A percentile compares a stretch with the other conserved stretches of the same genome.
phyloP scores from a whole-genome alignment of 2,888 invertebrate species.

The Lithosia quadra region DNA sequence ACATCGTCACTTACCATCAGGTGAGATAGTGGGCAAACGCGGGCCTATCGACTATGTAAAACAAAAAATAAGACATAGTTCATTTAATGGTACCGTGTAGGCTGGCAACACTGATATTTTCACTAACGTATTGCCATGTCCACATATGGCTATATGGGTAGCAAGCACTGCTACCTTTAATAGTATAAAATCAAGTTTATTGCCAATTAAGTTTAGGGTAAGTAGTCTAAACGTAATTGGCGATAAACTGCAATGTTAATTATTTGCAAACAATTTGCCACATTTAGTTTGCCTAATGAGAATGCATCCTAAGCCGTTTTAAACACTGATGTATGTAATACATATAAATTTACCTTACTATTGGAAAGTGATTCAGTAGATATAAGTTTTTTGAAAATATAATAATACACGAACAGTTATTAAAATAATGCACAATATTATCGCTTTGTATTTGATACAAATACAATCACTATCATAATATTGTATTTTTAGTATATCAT shows the following conservation, averaged over 20 bases:
- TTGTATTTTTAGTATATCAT: not conserved
- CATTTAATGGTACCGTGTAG: no score
- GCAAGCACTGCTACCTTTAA: no score
- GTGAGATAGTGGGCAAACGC: no score
- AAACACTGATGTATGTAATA: slow-evolving; percentile 6
- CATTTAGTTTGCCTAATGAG: slow-evolving; percentile 16
- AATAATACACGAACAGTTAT: slow-evolving; percentile 35
- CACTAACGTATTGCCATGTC: not conserved
- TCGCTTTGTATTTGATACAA: slow-evolving; percentile 15
- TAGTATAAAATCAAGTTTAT: no score
- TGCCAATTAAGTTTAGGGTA: no score
- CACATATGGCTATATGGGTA: no score
- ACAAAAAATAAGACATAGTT: no score
- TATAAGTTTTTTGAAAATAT: slow-evolving; percentile 33
- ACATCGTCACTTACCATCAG: no score
- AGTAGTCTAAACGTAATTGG: no score
- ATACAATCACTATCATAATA: not conserved
- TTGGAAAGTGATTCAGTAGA: slow-evolving; percentile 38
- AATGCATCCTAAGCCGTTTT: not conserved
- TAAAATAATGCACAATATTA: slow-evolving; percentile 9
- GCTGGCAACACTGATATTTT: not conserved
- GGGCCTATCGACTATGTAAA: no score
- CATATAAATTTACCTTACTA: slow-evolving; percentile 13
- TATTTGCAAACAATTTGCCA: slow-evolving; percentile 11
- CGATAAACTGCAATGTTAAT: no score